Conservation (phyloP, 2,113 vertebrate genomes). For the Lynx canadensis region DNA sequence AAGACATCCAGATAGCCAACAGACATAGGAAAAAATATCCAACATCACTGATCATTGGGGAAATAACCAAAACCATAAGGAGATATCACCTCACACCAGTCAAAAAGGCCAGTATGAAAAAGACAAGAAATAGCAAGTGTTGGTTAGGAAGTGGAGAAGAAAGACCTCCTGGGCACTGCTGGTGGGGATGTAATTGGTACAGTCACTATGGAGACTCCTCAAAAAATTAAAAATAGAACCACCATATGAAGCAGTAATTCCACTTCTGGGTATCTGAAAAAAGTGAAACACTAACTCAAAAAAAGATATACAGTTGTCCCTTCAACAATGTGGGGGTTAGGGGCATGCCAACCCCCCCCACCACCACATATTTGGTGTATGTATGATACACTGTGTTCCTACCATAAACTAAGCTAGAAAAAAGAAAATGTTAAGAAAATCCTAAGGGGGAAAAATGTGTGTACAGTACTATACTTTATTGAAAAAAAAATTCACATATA, state of each 20-base stretch:
- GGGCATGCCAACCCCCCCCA: neutral
- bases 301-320: neutral
- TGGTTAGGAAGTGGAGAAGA: neutral
- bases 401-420: neutral
- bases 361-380: neutral
- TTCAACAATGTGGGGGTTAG: neutral
- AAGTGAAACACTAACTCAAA: neutral
- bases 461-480: neutral
- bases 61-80: neutral
- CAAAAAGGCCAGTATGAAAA: neutral
- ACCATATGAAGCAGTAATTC: neutral
- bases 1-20: neutral
- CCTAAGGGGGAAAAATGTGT: neutral
- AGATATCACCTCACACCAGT: neutral
- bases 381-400: neutral
- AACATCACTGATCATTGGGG: neutral
- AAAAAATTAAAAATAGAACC: neutral
- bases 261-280: neutral
- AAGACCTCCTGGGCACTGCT: neutral
- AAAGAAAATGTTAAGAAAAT: neutral
- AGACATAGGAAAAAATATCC: neutral
- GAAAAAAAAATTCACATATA: neutral
- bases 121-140: neutral
- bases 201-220: neutral
- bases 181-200: neutral